A percentile compares a stretch with the other conserved stretches of the same genome.
phyloP scores from a whole-genome alignment of 2,113 vertebrate genomes.

The Falcunculus frontatus region DNA sequence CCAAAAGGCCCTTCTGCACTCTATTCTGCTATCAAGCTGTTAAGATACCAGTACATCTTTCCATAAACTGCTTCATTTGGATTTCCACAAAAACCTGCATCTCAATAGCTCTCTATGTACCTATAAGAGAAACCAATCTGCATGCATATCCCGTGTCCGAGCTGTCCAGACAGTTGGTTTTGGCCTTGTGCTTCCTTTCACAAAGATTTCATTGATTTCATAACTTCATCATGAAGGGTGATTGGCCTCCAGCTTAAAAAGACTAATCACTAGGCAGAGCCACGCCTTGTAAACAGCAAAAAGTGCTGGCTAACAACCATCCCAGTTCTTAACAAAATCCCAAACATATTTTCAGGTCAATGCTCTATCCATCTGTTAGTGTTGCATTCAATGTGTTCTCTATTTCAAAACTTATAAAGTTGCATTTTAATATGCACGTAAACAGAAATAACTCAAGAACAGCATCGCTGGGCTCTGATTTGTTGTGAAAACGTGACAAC shows the following conservation, averaged over 20 bases:
- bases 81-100: not conserved
- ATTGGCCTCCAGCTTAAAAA: not conserved
- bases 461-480: not conserved
- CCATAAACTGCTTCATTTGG: not conserved
- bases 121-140: fast-evolving
- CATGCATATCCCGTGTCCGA: fast-evolving
- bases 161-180: not conserved
- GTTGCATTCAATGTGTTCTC: not conserved
- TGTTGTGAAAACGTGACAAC: not conserved
- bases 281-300: not conserved
- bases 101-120: not conserved
- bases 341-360: not conserved
- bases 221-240: not conserved
- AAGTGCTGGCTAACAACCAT: not conserved
- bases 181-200: not conserved
- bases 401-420: not conserved
- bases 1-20: not conserved
- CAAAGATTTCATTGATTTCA: not conserved
- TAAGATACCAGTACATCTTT: not conserved
- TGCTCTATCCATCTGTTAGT: not conserved
- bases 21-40: not conserved
- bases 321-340: not conserved
- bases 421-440: not conserved
- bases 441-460: not conserved
- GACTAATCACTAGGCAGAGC: not conserved